Evolutionary conservation across 2,797 vertebrate species (phyloP).

Genomic region (Etheostoma perlongum): DNA sequence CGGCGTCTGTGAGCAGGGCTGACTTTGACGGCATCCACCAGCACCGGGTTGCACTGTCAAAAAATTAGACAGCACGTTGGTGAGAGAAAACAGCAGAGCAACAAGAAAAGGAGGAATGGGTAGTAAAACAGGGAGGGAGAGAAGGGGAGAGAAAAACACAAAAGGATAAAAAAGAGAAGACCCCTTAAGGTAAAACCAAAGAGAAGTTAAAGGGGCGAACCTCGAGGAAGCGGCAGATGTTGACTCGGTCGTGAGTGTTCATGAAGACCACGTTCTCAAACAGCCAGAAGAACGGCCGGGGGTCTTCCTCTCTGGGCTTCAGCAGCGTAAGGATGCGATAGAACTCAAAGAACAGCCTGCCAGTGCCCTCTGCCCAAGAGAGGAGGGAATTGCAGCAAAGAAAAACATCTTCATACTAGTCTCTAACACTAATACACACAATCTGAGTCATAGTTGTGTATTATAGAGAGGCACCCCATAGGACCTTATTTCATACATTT

Average conservation of each 20-base stretch:
- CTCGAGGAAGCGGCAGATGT: constrained; percentile 96
- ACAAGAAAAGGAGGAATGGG: not conserved
- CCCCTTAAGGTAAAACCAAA: not conserved
- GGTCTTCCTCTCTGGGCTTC: constrained; percentile 89
- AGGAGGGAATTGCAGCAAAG: not conserved
- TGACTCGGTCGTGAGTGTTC: constrained; percentile 89
- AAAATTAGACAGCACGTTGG: not conserved
- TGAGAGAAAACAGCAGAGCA: not conserved
- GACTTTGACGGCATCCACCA: constrained; percentile 92
- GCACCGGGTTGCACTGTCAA: constrained; percentile 92
- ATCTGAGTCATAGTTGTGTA: not conserved
- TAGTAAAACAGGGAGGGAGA: too few species aligned
- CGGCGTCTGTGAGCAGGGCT: constrained; percentile 92
- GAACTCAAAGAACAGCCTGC: constrained; percentile 94
- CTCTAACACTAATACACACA: not conserved
- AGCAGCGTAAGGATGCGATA: constrained; percentile 92
- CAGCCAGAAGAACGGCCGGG: constrained; percentile 94
- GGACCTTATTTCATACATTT: too few species aligned
- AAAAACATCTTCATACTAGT: too few species aligned
- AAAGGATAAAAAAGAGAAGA: not conserved
- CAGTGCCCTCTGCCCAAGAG: constrained; percentile 88
- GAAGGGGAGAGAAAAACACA: not conserved
- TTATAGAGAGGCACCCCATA: too few species aligned
- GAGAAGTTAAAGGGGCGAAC: constrained; percentile 61
- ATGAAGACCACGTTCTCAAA: constrained; percentile 96